Percentiles rank a stretch among this genome's conserved stretches.
Evolutionary conservation across 2,797 vertebrate genomes (phyloP).

Genomic region (Phalloptychus januarius): DNA sequence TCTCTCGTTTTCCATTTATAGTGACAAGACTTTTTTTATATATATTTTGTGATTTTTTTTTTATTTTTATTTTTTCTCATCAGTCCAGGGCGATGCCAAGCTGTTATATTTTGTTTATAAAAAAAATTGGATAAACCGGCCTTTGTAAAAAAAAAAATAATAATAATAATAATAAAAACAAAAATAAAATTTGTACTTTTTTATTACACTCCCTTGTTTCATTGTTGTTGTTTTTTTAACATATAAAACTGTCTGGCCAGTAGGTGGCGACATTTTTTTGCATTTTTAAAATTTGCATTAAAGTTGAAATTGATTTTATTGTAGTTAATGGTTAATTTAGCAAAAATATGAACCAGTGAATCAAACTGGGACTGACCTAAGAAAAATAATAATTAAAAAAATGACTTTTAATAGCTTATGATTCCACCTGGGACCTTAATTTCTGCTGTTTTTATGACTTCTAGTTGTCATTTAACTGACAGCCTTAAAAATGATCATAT

Average conservation of each 20-base stretch:
- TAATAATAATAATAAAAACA: slow-evolving; percentile 68
- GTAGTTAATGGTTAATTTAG: not conserved
- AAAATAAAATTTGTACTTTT: slow-evolving; percentile 97
- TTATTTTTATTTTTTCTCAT: too few relatives aligned
- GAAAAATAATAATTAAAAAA: too few relatives aligned
- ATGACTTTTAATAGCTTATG: not conserved
- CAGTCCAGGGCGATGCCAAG: slow-evolving; percentile 91
- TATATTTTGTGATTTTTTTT: slow-evolving; percentile 70
- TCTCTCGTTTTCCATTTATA: slow-evolving; percentile 61
- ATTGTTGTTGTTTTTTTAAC: not conserved
- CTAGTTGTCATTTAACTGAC: too few relatives aligned
- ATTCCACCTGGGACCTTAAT: too few relatives aligned
- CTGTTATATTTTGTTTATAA: slow-evolving; percentile 99
- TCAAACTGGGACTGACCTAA: not conserved
- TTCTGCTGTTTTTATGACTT: too few relatives aligned
- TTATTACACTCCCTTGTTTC: slow-evolving; percentile 60
- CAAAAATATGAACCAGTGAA: not conserved
- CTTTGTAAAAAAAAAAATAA: slow-evolving; percentile 86
- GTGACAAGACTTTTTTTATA: slow-evolving; percentile 64
- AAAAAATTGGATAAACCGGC: slow-evolving; percentile 83
- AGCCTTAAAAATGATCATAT: too few relatives aligned
- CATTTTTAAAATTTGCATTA: not conserved
- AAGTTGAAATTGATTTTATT: not conserved
- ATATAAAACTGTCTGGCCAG: slow-evolving; percentile 18
- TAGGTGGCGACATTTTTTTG: slow-evolving; percentile 35